phyloP scores from a whole-genome alignment of 2,888 invertebrate genomes.

The Orchestes rusci region DNA sequence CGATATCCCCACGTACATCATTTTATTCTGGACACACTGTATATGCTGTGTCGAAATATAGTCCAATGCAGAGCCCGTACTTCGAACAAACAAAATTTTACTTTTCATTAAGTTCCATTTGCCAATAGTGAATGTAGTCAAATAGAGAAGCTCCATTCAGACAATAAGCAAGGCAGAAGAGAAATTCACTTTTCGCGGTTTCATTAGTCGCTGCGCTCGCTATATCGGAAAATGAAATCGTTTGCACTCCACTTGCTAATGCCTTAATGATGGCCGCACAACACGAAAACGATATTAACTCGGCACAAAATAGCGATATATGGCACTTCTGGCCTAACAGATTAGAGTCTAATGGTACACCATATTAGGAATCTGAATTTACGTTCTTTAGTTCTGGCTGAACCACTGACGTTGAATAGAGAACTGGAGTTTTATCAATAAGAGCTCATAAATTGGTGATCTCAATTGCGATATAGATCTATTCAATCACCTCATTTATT shows the following conservation, averaged over 20 bases:
- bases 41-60: too few relatives aligned
- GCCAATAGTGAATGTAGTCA: too few relatives aligned
- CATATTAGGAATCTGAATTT: constrained; percentile 21
- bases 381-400: constrained; percentile 11
- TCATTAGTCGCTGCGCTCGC: constrained; percentile 20
- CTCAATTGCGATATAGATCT: too few relatives aligned
- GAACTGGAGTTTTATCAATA: too few relatives aligned
- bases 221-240: constrained; percentile 25
- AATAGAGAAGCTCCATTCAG: constrained; percentile 3
- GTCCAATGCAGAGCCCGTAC: too few relatives aligned
- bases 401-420: too few relatives aligned
- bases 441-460: too few relatives aligned
- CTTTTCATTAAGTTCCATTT: too few relatives aligned
- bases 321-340: constrained; percentile 20
- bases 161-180: constrained; percentile 10
- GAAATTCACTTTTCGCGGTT: constrained; percentile 21
- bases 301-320: constrained; percentile 22
- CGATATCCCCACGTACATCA: too few relatives aligned
- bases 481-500: too few relatives aligned
- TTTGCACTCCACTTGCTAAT: constrained; percentile 23
- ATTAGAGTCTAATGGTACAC: constrained; percentile 22
- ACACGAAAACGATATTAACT: constrained; percentile 25
- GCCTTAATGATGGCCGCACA: constrained; percentile 24
- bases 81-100: too few relatives aligned
- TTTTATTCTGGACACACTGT: too few relatives aligned